Conservation (phyloP, 2,113 vertebrate species). For the Crotalus helleri region DNA sequence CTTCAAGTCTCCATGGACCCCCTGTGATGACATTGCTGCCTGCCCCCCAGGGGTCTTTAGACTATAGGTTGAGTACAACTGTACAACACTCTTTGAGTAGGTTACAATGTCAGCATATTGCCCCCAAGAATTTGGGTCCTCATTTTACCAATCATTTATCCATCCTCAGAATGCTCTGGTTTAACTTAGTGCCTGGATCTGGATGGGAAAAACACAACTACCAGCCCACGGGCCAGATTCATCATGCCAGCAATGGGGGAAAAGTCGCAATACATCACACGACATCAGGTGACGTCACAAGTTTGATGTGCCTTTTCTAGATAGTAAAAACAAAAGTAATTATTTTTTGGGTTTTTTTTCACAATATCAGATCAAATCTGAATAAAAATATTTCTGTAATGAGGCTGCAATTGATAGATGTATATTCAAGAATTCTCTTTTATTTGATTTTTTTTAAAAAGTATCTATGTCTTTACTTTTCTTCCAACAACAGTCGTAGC, state of each 20-base stretch:
- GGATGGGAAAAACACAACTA: not conserved
- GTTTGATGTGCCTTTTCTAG: not conserved
- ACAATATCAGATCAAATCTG: not conserved
- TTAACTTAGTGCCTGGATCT: not conserved
- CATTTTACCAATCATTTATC: not conserved
- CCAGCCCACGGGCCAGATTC: too few relatives aligned
- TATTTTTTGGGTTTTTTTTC: not conserved
- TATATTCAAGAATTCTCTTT: not conserved
- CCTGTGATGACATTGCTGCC: not conserved
- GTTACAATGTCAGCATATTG: not conserved
- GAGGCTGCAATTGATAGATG: not conserved
- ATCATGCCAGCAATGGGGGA: too few relatives aligned
- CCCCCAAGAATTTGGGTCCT: not conserved
- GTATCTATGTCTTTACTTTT: not conserved
- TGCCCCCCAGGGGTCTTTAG: too few relatives aligned
- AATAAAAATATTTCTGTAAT: not conserved
- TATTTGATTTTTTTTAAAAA: not conserved
- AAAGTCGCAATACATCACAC: rapidly evolving
- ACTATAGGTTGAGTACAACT: too few relatives aligned
- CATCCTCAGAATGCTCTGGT: not conserved
- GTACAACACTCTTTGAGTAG: too few relatives aligned
- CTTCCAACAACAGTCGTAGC: not conserved
- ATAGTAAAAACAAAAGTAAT: not conserved
- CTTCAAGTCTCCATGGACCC: not conserved
- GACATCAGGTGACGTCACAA: not conserved